Evolutionary conservation across 2,797 vertebrate species (phyloP).

Genomic region (Simalia tracyae): DNA sequence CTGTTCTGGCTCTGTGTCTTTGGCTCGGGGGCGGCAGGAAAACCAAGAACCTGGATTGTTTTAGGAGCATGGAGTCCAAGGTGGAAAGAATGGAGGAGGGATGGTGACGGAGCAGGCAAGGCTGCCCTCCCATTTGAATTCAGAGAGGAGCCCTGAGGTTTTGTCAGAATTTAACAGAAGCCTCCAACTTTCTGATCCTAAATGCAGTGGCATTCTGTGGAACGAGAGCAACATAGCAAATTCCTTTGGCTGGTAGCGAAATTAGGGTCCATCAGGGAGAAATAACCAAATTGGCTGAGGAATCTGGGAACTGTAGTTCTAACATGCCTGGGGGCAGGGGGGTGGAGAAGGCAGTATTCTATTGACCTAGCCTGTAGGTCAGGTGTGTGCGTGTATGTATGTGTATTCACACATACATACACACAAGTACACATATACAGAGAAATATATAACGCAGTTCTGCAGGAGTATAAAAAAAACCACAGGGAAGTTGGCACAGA

Average conservation of each 20-base stretch:
- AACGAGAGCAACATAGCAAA: background rate
- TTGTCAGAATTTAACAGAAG: constrained; percentile 30
- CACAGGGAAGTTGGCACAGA: background rate
- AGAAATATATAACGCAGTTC: background rate
- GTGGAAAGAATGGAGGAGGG: background rate
- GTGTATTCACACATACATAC: too few species aligned
- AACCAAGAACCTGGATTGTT: background rate
- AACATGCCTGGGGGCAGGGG: too few species aligned
- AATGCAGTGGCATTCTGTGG: constrained; percentile 26
- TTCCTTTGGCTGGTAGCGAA: background rate
- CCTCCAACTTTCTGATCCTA: constrained; percentile 28
- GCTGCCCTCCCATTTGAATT: constrained; percentile 15
- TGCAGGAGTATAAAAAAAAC: background rate
- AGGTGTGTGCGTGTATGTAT: background rate
- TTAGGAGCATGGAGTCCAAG: background rate
- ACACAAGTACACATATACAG: too few species aligned
- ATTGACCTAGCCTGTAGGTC: background rate
- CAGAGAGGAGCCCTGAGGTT: constrained; percentile 18
- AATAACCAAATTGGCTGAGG: too few species aligned
- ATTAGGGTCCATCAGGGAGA: background rate
- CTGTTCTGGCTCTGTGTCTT: too few species aligned
- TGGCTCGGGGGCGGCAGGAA: background rate
- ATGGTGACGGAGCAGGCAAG: constrained; percentile 3
- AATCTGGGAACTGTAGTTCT: too few species aligned
- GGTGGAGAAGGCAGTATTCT: too few species aligned